These are phyloP conservation scores for Mamestra brassicae DNA, from an alignment of 2,888 invertebrate genomes.

Conservation along the genomic window DNA sequence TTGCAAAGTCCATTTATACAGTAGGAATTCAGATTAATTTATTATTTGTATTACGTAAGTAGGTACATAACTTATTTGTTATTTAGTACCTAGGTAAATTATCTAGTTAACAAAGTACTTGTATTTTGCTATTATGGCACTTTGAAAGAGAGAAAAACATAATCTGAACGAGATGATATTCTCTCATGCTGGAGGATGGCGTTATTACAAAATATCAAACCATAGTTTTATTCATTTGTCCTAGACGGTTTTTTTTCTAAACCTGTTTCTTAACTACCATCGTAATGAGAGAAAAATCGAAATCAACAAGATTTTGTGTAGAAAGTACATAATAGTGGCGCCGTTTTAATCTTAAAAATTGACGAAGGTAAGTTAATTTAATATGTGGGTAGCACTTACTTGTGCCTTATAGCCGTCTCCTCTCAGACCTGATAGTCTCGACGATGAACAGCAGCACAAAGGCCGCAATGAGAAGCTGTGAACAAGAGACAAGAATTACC, in stretches of 20 bases:
- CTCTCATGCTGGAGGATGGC: constrained; percentile 3
- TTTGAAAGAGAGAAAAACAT: not conserved
- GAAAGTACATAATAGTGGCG: not conserved
- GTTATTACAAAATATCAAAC: not conserved
- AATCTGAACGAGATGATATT: not conserved
- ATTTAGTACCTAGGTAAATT: not conserved
- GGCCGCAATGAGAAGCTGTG: constrained; percentile 17
- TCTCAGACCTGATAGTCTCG: not conserved
- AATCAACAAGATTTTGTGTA: too few species aligned
- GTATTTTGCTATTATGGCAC: not conserved
- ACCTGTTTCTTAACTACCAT: not conserved
- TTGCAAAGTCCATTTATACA: too few species aligned
- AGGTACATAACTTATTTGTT: not conserved
- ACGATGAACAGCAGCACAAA: constrained; percentile 5
- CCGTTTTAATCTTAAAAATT: not conserved
- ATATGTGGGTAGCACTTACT: constrained; percentile 21
- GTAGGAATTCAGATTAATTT: not conserved
- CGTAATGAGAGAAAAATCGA: not conserved
- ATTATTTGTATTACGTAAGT: too few species aligned
- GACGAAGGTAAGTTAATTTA: not conserved
- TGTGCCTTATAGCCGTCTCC: not conserved
- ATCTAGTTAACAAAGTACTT: not conserved
- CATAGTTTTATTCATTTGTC: not conserved
- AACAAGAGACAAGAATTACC: not conserved
- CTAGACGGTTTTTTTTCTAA: not conserved